These are phyloP conservation scores for Carduelis carduelis DNA, from an alignment of 2,797 vertebrate species.

Conservation along the genomic window DNA sequence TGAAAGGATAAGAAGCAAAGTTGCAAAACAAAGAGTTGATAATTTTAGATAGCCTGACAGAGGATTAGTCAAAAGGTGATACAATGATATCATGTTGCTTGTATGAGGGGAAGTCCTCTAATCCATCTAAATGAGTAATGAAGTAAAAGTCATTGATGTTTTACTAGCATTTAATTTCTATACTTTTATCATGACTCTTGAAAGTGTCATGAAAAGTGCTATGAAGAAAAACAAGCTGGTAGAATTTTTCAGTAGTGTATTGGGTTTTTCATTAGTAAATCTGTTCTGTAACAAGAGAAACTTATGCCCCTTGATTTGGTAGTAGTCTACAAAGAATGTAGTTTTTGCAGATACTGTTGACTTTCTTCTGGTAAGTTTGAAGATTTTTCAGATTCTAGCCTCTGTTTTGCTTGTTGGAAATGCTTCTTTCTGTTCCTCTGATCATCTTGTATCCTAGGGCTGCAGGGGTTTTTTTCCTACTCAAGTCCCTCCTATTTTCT, in stretches of 20 bases:
- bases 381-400: not conserved
- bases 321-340: not conserved
- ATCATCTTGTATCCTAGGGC: not conserved
- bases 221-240: not conserved
- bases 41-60: slow-evolving; percentile 33
- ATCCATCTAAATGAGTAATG: not conserved
- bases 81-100: not conserved
- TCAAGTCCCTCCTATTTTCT: not conserved
- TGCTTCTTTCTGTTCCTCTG: not conserved
- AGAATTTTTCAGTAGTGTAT: not conserved
- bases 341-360: not conserved
- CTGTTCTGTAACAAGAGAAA: not conserved
- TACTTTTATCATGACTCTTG: not conserved
- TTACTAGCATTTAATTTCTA: not conserved
- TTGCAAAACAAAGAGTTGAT: slow-evolving; percentile 37
- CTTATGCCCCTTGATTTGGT: not conserved
- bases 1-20: slow-evolving; percentile 40
- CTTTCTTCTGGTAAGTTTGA: not conserved
- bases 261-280: not conserved
- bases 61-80: slow-evolving; percentile 31
- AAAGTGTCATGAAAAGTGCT: not conserved
- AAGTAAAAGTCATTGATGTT: not conserved
- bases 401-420: not conserved
- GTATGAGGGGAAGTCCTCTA: not conserved
- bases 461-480: not conserved